A percentile compares a stretch with the other conserved stretches of the same genome.
These are phyloP conservation scores for Diarsia dahlii DNA, from an alignment of 2,888 invertebrate species.

Conservation along the genomic window DNA sequence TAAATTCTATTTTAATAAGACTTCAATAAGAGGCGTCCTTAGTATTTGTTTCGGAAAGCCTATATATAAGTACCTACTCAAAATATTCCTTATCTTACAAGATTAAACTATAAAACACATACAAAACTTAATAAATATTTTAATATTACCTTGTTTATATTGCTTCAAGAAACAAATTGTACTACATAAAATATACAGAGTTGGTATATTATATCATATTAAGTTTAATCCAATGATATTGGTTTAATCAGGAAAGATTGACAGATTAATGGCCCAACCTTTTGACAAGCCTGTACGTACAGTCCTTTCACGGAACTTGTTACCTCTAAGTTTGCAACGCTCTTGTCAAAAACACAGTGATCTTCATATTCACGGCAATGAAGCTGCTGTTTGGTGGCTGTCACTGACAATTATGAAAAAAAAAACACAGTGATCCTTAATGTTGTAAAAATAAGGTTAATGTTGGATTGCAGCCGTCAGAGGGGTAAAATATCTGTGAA, in stretches of 20 bases:
- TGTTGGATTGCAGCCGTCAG: neutral
- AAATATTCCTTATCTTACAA: neutral
- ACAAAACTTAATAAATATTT: slow-evolving; percentile 26
- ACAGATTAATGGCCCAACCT: slow-evolving; percentile 39
- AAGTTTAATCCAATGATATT: slow-evolving; percentile 45
- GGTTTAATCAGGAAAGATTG: slow-evolving; percentile 16
- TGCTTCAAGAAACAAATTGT: slow-evolving; percentile 11
- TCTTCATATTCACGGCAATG: neutral
- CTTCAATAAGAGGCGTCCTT: neutral
- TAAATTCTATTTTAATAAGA: neutral
- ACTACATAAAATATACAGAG: neutral
- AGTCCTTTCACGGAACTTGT: neutral
- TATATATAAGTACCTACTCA: neutral
- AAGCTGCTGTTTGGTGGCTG: neutral
- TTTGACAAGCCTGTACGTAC: slow-evolving; percentile 24
- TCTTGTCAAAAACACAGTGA: neutral
- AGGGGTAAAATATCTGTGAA: neutral
- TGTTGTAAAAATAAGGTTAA: neutral
- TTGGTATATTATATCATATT: slow-evolving; percentile 35
- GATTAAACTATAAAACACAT: neutral
- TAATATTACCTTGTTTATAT: slow-evolving; percentile 4
- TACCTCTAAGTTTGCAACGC: neutral
- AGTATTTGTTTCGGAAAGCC: neutral
- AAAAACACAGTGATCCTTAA: too few species aligned
- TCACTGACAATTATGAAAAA: neutral